Percentiles rank a stretch among this genome's conserved stretches.
These are phyloP conservation scores for Anorthoa munda DNA, from an alignment of 2,888 invertebrate genomes.

Conservation along the genomic window DNA sequence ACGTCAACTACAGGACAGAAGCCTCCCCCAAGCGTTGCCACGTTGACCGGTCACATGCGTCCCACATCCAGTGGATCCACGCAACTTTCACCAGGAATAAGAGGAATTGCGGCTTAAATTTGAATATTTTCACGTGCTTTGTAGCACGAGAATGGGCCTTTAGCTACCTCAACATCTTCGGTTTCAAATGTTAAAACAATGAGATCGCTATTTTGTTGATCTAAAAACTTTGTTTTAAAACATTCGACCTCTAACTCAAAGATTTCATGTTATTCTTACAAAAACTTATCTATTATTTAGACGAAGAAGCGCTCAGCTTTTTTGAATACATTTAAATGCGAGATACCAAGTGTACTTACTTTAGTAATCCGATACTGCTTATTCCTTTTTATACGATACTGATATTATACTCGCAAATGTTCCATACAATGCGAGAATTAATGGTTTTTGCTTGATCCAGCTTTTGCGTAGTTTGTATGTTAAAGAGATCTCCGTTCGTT, in stretches of 20 bases:
- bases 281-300: background rate
- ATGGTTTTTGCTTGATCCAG: conserved; percentile 47
- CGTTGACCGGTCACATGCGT: too few relatives aligned
- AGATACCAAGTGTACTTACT: conserved; percentile 6
- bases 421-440: conserved; percentile 47
- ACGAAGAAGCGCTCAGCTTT: background rate
- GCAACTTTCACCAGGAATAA: too few relatives aligned
- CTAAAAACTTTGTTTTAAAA: too few relatives aligned
- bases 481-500: background rate
- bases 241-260: background rate
- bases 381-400: conserved; percentile 17
- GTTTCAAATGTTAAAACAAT: too few relatives aligned
- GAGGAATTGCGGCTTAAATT: too few relatives aligned
- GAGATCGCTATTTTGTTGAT: too few relatives aligned
- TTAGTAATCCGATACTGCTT: conserved; percentile 20
- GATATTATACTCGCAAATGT: conserved; percentile 23
- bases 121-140: too few relatives aligned
- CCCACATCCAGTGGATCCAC: too few relatives aligned
- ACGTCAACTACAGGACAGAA: too few relatives aligned
- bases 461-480: conserved; percentile 14
- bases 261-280: conserved; percentile 2
- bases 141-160: too few relatives aligned
- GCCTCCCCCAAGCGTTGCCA: too few relatives aligned
- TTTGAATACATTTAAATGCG: background rate
- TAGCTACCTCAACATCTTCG: too few relatives aligned